phyloP scores from a whole-genome alignment of 2,888 invertebrate genomes.

The Leptura quadrifasciata region DNA sequence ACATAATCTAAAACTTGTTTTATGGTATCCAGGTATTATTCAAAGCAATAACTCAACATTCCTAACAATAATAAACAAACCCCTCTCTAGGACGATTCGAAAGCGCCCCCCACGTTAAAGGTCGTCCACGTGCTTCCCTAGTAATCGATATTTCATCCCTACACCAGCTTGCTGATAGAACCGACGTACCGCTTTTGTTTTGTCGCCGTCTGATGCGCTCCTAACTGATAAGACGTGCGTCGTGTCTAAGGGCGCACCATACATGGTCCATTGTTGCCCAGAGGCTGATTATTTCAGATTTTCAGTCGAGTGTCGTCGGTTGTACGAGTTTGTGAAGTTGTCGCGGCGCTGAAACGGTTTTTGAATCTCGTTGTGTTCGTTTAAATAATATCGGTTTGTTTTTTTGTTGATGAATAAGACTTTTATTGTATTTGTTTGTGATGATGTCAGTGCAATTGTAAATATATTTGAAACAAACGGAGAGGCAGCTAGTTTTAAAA shows the following conservation, averaged over 20 bases:
- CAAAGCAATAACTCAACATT: slow-evolving; percentile 11
- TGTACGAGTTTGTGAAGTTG: slow-evolving; percentile 15
- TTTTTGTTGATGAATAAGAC: slow-evolving; percentile 29
- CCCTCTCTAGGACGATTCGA: slow-evolving; percentile 18
- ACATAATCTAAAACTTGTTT: neutral
- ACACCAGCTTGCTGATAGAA: neutral
- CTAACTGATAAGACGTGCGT: neutral
- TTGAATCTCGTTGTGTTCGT: slow-evolving; percentile 8
- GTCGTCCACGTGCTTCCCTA: slow-evolving; percentile 31
- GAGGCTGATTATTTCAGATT: slow-evolving; percentile 48
- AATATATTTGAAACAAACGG: slow-evolving; percentile 20
- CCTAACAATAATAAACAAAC: slow-evolving; percentile 27
- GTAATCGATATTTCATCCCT: slow-evolving; percentile 44
- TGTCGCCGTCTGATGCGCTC: neutral
- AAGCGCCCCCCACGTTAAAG: slow-evolving; percentile 19
- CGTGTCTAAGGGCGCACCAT: slow-evolving; percentile 25
- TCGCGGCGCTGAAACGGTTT: slow-evolving; percentile 22
- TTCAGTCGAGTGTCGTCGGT: slow-evolving; percentile 40
- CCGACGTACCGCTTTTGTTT: neutral
- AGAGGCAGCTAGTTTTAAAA: slow-evolving; percentile 19
- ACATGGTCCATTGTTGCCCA: slow-evolving; percentile 44
- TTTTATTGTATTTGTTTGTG: slow-evolving; percentile 27
- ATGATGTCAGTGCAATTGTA: slow-evolving; percentile 33
- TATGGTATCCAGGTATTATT: neutral
- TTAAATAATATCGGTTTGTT: slow-evolving; percentile 27